Conservation (phyloP, 2,797 vertebrate genomes). For the Clarias fuscus region DNA sequence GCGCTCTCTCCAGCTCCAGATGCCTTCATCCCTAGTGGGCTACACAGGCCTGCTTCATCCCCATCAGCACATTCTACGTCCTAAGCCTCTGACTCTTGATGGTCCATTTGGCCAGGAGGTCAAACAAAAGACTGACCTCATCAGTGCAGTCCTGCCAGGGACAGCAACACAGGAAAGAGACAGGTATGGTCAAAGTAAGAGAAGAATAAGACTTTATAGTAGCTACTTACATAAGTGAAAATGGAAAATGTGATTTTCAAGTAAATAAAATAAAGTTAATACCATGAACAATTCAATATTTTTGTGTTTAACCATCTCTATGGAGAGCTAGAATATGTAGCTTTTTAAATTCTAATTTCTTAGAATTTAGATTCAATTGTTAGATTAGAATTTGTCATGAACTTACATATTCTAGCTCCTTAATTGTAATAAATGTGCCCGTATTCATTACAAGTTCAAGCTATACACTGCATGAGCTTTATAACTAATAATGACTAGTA, state of each 20-base stretch:
- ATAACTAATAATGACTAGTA: neutral
- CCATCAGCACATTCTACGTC: conserved; percentile 57
- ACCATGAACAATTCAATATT: neutral
- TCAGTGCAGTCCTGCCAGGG: conserved; percentile 47
- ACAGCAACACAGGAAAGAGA: conserved; percentile 55
- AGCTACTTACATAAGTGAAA: neutral
- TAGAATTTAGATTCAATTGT: too few species aligned
- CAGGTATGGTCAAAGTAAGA: conserved; percentile 66
- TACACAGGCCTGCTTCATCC: conserved; percentile 60
- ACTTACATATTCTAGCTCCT: too few species aligned
- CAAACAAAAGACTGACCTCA: conserved; percentile 57
- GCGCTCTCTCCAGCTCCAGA: conserved; percentile 60
- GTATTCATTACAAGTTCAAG: neutral
- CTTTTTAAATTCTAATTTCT: neutral
- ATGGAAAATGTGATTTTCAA: neutral
- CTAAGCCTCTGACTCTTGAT: conserved; percentile 51
- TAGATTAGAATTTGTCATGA: too few species aligned
- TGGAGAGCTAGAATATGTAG: neutral
- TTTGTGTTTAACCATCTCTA: neutral
- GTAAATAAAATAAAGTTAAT: neutral
- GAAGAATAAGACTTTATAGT: neutral
- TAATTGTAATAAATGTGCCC: neutral
- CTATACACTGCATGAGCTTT: neutral
- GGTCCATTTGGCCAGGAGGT: conserved; percentile 60
- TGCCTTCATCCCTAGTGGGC: conserved; percentile 58